Base-by-base conservation (phyloP, 2,113 vertebrate species). In the Scomber japonicus region DNA sequence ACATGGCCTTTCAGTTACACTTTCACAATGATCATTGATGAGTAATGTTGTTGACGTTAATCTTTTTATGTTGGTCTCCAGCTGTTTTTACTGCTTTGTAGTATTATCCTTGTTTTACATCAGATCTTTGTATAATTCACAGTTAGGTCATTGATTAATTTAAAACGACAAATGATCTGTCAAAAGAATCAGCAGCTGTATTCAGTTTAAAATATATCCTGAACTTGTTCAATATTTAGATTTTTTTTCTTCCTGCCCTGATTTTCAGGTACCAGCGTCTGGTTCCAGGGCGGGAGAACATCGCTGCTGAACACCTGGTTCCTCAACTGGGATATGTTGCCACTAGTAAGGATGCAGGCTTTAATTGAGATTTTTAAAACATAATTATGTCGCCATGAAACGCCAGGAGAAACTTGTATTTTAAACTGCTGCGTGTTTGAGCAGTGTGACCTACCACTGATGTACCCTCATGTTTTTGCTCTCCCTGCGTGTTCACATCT, bases 281-380 rank as follows among this genome's bases (percentile, higher is more conserved):
- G 60, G 98, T 99, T 12, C 98, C 98, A 17, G 98, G 98, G 16
- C 94, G 98, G 84, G 97, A 99, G 87, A 98, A 97, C 14, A 96
- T 96, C 79, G 92, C 97, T 57, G 96, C 97, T 51, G 96, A 99
- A 30, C 97, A 99, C 80, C 90, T 99, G 85, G 96, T 99, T 82
- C 98, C 98, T 84, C 97, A 98, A 73, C 93, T 99, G 50, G 98
- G 97, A 89, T 99, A 99, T 27, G 96, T 99, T 71, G 98, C 98
- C 84, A 99, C 97, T 80, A 97, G 98, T 99, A 96, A 95, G 86
- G 44, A 44, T 12, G 3, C 14, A 12, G 54, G 9, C 51, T 6
- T 54, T 56, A 9, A 54, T 72, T 64, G 63, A 6, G 51, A 67
- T 30, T 12, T 12, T 27, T 31, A 12, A 4, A 54, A 15, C 44